Base-by-base conservation (phyloP, 2,797 vertebrate species). In the Epinephelus awoara region DNA sequence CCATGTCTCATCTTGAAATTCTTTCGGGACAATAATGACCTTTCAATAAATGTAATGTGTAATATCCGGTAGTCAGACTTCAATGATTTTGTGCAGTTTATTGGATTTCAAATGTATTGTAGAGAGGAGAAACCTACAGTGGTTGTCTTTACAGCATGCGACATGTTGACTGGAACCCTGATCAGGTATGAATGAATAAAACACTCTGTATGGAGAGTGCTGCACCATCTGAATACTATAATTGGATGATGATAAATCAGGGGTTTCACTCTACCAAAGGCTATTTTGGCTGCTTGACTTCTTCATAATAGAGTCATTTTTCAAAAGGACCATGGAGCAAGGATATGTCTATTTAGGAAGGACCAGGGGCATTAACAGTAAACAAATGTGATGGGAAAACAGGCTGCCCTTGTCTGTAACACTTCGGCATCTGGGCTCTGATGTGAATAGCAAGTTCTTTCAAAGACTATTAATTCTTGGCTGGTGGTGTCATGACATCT, bases 271-370 rank as follows among this genome's bases (percentile, higher is more conserved):
- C 46, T 21, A 74, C 77, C 77, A 83, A 79, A 68, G 74, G 88
- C 83, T 85, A 75, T 85, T 89, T 80, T 67, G 78, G 80, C 75
- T 84, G 62, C 65, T 63, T 67, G 72, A 68, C 81, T 85, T 80
- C 52, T 77, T 86, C 63, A 81, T 90, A 87, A 88, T 84, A 68
- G 84, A 85, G 76, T 81, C 51, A 89, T 89, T 88, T 91, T 87
- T 91, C 82, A 89, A 73, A 81, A 57, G 62, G 76, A 66, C 67
- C 56, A 47, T 4, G 63, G 19, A 83, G 73, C 64, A 62, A 67
- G 77, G 79, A 90, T 75, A 64, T 38, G 34, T 84, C 87, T 88
- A 50, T 86, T 88, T 83, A 85, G 71, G 55, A 84, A 79, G 75
- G 77, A 83, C 83, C 78, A 72, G 67, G 64, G 85, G 85, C 86